These are phyloP conservation scores for Oxygymnocypris stewartii DNA, from an alignment of 2,113 vertebrate species.

Conservation along the genomic window DNA sequence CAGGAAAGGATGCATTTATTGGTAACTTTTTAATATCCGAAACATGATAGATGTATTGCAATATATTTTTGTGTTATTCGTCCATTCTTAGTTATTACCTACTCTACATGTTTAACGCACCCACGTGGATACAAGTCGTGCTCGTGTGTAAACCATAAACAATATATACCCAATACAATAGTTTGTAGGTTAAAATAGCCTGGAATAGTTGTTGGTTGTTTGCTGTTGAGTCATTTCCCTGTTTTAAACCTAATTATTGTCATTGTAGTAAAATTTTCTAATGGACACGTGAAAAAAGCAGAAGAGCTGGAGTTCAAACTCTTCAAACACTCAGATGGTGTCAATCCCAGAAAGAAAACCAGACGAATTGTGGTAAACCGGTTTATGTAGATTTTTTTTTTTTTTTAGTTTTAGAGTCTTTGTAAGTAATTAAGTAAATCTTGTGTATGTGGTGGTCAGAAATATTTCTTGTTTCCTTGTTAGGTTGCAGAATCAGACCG, in stretches of 20 bases:
- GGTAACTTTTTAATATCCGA: slow-evolving; percentile 59
- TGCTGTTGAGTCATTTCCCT: neutral
- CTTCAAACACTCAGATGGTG: slow-evolving; percentile 75
- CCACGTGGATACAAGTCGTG: neutral
- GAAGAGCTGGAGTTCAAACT: slow-evolving; percentile 77
- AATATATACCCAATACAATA: neutral
- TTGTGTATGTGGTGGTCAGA: neutral
- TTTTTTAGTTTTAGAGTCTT: neutral
- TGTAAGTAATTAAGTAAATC: neutral
- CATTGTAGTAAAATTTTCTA: slow-evolving; percentile 86
- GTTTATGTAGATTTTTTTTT: neutral
- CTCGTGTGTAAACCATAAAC: neutral
- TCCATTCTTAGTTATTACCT: neutral
- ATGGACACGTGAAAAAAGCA: slow-evolving; percentile 76
- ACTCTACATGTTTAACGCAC: neutral
- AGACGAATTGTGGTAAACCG: slow-evolving; percentile 82
- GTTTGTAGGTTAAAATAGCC: neutral
- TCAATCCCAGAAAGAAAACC: slow-evolving; percentile 80
- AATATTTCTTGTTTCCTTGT: slow-evolving; percentile 19
- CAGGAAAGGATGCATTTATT: slow-evolving; percentile 64
- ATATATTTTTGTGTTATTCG: no score
- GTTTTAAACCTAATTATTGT: neutral
- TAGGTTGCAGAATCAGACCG: slow-evolving; percentile 89
- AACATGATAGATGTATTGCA: neutral
- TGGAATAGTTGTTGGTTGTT: neutral